phyloP scores from a whole-genome alignment of 2,797 vertebrate genomes.

The Cryptoblepharus egeriae region DNA sequence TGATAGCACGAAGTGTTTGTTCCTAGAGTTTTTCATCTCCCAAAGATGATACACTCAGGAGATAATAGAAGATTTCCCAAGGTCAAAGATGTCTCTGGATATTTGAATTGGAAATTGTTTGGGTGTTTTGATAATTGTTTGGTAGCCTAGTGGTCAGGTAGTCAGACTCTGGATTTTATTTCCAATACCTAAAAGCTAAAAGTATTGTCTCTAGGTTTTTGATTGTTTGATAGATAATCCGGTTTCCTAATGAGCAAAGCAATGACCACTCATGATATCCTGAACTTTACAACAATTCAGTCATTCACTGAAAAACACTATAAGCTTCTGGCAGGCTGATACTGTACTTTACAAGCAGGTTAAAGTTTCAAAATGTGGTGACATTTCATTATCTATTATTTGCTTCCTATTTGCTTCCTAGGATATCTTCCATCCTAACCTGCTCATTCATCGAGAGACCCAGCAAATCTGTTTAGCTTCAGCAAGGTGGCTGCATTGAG shows the following conservation, averaged over 20 bases:
- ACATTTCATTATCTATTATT: too few relatives aligned
- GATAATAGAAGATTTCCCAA: constrained; percentile 53
- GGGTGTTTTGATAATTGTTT: background rate
- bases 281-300: too few relatives aligned
- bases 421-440: too few relatives aligned
- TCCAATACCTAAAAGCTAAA: background rate
- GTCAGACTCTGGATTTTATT: constrained; percentile 1
- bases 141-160: background rate
- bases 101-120: constrained; percentile 13
- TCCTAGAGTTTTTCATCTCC: constrained; percentile 30
- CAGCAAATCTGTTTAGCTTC: too few relatives aligned
- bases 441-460: too few relatives aligned
- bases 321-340: too few relatives aligned
- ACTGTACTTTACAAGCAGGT: too few relatives aligned
- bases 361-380: too few relatives aligned
- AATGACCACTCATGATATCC: background rate
- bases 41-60: constrained; percentile 27
- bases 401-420: too few relatives aligned
- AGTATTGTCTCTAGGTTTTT: background rate
- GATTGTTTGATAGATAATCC: background rate
- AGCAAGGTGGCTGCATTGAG: too few relatives aligned
- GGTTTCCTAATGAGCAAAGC: background rate
- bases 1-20: constrained; percentile 29
- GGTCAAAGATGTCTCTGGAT: constrained; percentile 40
- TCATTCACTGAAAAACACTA: too few relatives aligned